phyloP scores from a whole-genome alignment of 2,113 vertebrate species.

The Calidris pygmaea region DNA sequence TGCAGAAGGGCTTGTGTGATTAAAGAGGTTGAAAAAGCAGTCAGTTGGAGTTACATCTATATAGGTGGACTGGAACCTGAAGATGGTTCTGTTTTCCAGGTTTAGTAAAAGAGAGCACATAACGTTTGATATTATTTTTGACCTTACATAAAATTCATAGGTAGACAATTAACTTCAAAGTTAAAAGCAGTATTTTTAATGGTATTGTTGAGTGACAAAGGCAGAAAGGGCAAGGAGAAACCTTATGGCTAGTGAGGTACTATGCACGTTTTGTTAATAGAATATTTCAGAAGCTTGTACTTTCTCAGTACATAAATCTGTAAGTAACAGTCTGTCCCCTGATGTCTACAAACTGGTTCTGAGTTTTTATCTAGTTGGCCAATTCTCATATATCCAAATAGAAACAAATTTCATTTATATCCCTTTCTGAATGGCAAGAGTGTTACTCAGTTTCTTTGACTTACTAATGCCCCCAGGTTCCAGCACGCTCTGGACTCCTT shows the following conservation, averaged over 20 bases:
- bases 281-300: background rate
- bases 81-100: background rate
- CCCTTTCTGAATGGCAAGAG: background rate
- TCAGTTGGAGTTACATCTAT: background rate
- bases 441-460: background rate
- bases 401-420: background rate
- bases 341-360: background rate
- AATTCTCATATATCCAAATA: background rate
- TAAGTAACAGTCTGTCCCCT: background rate
- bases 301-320: background rate
- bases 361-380: background rate
- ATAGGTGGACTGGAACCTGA: background rate
- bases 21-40: background rate
- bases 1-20: background rate
- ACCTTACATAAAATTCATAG: background rate
- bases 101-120: background rate
- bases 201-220: background rate
- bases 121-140: background rate
- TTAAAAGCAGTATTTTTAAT: background rate
- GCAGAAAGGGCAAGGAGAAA: background rate
- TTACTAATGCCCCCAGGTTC: background rate
- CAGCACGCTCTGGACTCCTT: background rate
- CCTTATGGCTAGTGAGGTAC: background rate
- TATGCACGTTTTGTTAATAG: background rate
- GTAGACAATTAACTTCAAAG: background rate